These are phyloP conservation scores for Sebastes ruberrimus DNA, from an alignment of 2,797 vertebrate species.

Conservation along the genomic window DNA sequence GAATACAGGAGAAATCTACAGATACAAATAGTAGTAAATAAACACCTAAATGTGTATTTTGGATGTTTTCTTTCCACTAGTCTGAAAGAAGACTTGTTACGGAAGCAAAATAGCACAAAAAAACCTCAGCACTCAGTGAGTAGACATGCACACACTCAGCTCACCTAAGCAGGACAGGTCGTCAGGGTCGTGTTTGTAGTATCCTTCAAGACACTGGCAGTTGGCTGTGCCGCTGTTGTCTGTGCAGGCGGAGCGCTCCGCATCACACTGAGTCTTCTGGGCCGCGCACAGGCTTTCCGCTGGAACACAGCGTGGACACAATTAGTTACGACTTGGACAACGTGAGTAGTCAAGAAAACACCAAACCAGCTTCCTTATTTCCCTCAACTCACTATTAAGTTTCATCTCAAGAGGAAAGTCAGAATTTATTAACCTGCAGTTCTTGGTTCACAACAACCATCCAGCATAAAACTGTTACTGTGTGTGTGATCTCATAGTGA, in stretches of 20 bases:
- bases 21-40: no score
- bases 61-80: no score
- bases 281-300: slow-evolving; percentile 89
- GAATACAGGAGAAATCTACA: no score
- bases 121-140: not conserved
- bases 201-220: slow-evolving; percentile 91
- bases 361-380: not conserved
- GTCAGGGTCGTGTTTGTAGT: slow-evolving; percentile 93
- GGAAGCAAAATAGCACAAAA: not conserved
- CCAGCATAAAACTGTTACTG: not conserved
- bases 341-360: not conserved
- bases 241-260: slow-evolving; percentile 87
- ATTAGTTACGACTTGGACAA: not conserved
- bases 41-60: no score
- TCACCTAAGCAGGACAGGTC: slow-evolving; percentile 93
- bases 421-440: not conserved
- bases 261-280: slow-evolving; percentile 87
- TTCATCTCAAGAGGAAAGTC: not conserved
- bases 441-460: not conserved
- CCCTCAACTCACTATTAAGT: not conserved
- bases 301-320: slow-evolving; percentile 63
- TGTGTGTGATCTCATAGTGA: not conserved
- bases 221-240: slow-evolving; percentile 84
- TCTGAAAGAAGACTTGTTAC: no score
- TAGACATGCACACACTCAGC: not conserved